These are phyloP conservation scores for Chaitophorus viminalis DNA, from an alignment of 2,888 invertebrate genomes.

Conservation along the genomic window DNA sequence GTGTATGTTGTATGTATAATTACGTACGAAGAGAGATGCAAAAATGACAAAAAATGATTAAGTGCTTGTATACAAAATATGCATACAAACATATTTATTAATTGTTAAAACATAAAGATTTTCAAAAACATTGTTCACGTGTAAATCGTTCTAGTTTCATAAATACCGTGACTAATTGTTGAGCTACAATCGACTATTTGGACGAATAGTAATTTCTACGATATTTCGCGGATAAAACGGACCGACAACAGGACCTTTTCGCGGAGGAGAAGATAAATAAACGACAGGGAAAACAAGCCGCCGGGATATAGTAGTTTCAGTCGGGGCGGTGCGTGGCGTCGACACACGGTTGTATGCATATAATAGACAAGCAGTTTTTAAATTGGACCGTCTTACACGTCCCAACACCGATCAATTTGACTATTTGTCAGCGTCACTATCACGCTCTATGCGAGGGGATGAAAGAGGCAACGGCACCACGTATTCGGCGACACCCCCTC, in stretches of 20 bases:
- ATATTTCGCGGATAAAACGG: too few species aligned
- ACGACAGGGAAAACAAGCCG: constrained; percentile 42
- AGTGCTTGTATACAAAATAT: too few species aligned
- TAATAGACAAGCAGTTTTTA: constrained; percentile 50
- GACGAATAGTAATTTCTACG: too few species aligned
- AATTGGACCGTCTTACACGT: constrained; percentile 44
- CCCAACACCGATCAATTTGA: constrained; percentile 46
- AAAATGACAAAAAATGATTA: too few species aligned
- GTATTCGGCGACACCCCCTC: neutral
- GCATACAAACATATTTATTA: too few species aligned
- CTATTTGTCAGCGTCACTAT: constrained; percentile 60
- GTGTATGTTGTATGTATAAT: too few species aligned
- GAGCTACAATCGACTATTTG: too few species aligned
- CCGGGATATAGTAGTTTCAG: neutral
- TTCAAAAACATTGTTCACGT: too few species aligned
- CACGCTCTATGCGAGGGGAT: neutral
- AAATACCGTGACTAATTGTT: too few species aligned
- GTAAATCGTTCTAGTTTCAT: too few species aligned
- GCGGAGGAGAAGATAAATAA: constrained; percentile 23
- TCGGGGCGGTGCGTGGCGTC: neutral
- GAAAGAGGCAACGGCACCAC: neutral
- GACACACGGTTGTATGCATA: neutral
- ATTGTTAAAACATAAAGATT: too few species aligned
- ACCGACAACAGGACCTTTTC: neutral
- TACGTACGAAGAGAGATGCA: too few species aligned